phyloP scores from a whole-genome alignment of 2,113 vertebrate genomes.

The Brienomyrus brachyistius region DNA sequence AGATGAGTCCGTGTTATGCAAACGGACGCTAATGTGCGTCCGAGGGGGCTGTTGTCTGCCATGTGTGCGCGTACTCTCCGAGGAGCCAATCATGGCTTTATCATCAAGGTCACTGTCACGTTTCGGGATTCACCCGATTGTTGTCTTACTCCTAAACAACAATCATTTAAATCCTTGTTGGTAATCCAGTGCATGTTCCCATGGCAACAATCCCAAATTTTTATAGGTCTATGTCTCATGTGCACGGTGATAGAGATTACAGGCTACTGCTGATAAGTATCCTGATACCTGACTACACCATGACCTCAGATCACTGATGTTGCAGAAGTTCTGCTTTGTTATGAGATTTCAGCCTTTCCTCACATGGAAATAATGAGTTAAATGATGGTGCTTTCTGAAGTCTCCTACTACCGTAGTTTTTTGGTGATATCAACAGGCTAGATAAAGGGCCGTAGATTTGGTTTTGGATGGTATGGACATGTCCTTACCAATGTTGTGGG shows the following conservation, averaged over 20 bases:
- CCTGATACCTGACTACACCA: not conserved
- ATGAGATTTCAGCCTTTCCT: not conserved
- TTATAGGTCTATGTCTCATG: not conserved
- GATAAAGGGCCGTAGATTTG: not conserved
- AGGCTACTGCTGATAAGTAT: not conserved
- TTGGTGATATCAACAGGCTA: not conserved
- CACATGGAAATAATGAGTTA: not conserved
- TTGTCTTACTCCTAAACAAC: not conserved
- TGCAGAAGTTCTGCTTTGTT: not conserved
- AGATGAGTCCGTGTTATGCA: not conserved
- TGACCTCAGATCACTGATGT: not conserved
- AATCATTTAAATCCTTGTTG: not conserved
- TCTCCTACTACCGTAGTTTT: not conserved
- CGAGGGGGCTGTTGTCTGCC: not conserved
- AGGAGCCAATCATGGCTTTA: not conserved
- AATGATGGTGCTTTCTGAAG: not conserved
- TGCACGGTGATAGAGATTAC: not conserved
- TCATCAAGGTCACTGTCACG: not conserved
- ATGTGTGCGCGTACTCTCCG: not conserved
- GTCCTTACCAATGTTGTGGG: not conserved
- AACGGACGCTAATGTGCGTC: not conserved
- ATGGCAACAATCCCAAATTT: conserved; percentile 4
- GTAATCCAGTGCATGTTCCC: not conserved
- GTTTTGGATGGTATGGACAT: not conserved
- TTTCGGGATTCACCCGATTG: not conserved